phyloP scores from a whole-genome alignment of 2,888 invertebrate genomes.

The Amblyteles armatorius region DNA sequence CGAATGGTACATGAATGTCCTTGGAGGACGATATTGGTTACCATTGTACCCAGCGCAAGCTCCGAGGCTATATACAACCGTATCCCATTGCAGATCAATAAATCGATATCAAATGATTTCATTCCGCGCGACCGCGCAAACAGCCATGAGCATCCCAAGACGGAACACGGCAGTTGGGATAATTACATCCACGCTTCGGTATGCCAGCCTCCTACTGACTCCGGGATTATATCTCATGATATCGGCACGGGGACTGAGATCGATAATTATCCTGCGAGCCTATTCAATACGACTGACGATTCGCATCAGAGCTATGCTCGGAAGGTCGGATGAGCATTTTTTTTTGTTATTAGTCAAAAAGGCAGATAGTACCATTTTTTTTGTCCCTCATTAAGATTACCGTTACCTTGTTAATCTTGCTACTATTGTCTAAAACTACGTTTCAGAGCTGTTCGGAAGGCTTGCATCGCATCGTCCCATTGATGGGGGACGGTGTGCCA shows the following conservation, averaged over 20 bases:
- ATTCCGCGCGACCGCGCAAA: conserved; percentile 49
- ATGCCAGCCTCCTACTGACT: conserved; percentile 27
- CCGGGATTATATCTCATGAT: conserved; percentile 22
- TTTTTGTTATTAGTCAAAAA: neutral
- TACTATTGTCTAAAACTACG: too few species aligned
- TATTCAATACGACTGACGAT: conserved; percentile 16
- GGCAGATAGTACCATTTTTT: neutral
- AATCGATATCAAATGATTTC: conserved; percentile 61
- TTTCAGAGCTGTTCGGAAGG: too few species aligned
- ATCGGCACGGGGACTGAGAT: conserved; percentile 1
- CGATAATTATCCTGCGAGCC: conserved; percentile 23
- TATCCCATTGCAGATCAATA: conserved; percentile 33
- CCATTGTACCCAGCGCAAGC: neutral
- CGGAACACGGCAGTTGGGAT: conserved; percentile 36
- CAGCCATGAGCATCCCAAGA: conserved; percentile 53
- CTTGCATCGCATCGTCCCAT: too few species aligned
- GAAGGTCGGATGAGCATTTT: neutral
- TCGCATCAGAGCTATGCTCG: neutral
- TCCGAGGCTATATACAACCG: neutral
- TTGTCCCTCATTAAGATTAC: too few species aligned
- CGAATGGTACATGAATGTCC: conserved; percentile 31
- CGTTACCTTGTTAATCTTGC: too few species aligned
- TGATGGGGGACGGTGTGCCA: too few species aligned
- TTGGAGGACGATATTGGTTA: neutral
- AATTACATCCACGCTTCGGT: conserved; percentile 53